Evolutionary conservation across 2,888 invertebrate genomes (phyloP).

Genomic region (Cinara cedri): DNA sequence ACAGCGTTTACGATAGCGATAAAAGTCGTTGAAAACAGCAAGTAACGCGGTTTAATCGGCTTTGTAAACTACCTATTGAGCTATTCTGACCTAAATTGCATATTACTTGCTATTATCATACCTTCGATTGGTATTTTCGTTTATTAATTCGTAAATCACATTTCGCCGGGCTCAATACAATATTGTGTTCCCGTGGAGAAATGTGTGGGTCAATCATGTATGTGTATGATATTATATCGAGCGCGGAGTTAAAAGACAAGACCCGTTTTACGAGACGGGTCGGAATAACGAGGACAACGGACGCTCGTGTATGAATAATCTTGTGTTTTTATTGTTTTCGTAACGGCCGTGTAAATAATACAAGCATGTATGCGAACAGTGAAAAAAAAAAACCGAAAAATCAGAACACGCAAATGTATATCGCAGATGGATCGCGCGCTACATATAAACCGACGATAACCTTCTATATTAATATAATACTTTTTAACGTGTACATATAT

Average conservation of each 20-base stretch:
- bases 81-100: conserved; percentile 2
- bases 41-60: conserved; percentile 27
- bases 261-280: too few relatives aligned
- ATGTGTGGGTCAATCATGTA: background rate
- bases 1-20: conserved; percentile 5
- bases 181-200: background rate
- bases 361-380: too few relatives aligned
- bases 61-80: background rate
- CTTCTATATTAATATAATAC: too few relatives aligned
- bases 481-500: too few relatives aligned
- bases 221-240: background rate
- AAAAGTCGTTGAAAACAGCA: conserved; percentile 28
- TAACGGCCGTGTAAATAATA: background rate
- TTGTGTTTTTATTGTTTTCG: conserved; percentile 10
- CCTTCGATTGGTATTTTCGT: too few relatives aligned
- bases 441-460: background rate
- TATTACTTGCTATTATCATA: background rate
- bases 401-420: background rate
- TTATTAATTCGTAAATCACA: background rate
- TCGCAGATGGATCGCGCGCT: background rate
- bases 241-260: background rate
- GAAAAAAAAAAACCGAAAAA: too few relatives aligned
- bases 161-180: background rate
- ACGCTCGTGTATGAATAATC: background rate
- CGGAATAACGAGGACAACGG: too few relatives aligned